Base-by-base conservation (phyloP, 2,888 invertebrate species). In the Sthenelais limicola region DNA sequence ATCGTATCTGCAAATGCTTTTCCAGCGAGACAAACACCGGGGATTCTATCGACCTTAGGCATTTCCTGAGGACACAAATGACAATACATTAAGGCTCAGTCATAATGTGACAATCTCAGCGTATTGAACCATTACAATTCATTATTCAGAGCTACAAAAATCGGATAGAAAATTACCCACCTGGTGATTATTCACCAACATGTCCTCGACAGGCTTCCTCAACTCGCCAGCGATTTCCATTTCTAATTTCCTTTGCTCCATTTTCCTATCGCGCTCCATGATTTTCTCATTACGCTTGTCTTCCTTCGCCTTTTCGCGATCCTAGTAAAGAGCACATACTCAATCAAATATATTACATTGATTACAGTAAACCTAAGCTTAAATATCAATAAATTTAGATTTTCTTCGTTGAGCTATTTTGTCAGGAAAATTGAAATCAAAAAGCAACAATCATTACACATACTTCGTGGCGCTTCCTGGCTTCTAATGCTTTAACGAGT, bases 141-240 rank as follows among this genome's bases (percentile, higher is more conserved):
- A 12, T 43, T 43, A 12, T 43, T 43, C n/a, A n/a, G n/a, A n/a
- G n/a, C n/a, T n/a, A n/a, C n/a, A n/a, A n/a, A n/a, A n/a, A n/a
- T n/a, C n/a, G n/a, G n/a, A 12, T 52, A 24, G 3, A 21, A 52
- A 12, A 52, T 4, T 15, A 52, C 73, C 35, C 71, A 86, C 87
- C 82, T 83, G 82, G 24, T 75, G 74, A 86, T 91, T 90, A 73
- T 92, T 91, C 21, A 97, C 89, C 79, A 95, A 93, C 83, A 96
- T 93, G 87, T 97, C 97, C 88, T 97, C 97, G 81, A 94, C 93
- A 0, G 97, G 96, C 87, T 95, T 94, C 82, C 95, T 92, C 89
- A 91, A 91, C 91, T 90, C 93, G 89, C 90, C 91, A 82, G 88
- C 92, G 84, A 90, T 90, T 90, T 89, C 92, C 85, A 92, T 87